phyloP scores from a whole-genome alignment of 2,113 vertebrate genomes.

The Nannospalax galili region DNA sequence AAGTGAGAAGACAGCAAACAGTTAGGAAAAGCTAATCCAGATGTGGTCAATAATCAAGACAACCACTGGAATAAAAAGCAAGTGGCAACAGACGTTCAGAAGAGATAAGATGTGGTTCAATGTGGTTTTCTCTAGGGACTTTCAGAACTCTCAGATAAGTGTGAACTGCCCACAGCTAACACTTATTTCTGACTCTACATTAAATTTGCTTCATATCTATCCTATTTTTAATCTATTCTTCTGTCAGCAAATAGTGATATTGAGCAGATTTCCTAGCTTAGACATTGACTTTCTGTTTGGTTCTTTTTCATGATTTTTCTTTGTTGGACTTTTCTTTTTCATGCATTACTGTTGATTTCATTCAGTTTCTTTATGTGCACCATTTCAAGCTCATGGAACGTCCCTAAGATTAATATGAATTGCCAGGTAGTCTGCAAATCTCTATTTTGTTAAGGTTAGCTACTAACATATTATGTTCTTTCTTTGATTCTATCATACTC shows the following conservation, averaged over 20 bases:
- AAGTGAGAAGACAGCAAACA: constrained; percentile 8
- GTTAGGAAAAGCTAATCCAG: neutral
- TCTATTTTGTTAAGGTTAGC: neutral
- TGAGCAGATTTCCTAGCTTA: neutral
- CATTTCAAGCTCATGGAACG: neutral
- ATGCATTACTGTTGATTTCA: neutral
- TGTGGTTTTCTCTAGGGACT: neutral
- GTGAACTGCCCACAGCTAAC: neutral
- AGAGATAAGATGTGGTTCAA: neutral
- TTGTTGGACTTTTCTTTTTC: neutral
- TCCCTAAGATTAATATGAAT: neutral
- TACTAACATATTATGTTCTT: neutral
- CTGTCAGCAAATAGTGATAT: neutral
- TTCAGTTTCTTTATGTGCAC: neutral
- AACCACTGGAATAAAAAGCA: neutral
- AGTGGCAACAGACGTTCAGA: neutral
- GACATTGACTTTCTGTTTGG: neutral
- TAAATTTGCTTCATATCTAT: too few relatives aligned
- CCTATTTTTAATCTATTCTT: neutral
- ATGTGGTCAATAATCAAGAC: neutral
- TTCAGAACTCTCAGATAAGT: neutral
- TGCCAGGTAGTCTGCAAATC: neutral
- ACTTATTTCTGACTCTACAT: neutral
- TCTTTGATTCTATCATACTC: neutral
- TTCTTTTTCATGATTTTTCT: neutral